Evolutionary conservation across 2,113 vertebrate genomes (phyloP).

Genomic region (Hydropotes inermis): DNA sequence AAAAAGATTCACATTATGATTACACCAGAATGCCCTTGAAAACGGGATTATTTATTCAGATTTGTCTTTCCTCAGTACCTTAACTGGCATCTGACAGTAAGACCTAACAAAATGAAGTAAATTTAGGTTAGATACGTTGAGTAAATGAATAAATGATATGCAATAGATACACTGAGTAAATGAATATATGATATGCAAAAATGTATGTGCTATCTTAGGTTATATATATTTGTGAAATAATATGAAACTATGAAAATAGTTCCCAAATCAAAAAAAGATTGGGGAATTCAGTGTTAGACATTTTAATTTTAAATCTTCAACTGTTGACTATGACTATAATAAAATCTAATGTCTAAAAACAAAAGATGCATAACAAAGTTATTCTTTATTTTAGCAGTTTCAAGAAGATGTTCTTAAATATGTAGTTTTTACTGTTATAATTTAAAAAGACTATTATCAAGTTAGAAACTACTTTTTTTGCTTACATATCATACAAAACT

Average conservation of each 20-base stretch:
- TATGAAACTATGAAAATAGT: not conserved
- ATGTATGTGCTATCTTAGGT: not conserved
- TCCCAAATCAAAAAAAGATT: not conserved
- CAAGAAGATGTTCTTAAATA: not conserved
- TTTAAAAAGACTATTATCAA: not conserved
- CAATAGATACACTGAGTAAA: not conserved
- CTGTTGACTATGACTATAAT: not conserved
- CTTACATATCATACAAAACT: not conserved
- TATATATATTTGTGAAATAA: not conserved
- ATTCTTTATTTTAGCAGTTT: not conserved
- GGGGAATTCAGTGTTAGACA: not conserved
- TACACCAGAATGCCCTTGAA: not conserved
- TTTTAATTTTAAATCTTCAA: not conserved
- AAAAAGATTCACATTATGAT: not conserved
- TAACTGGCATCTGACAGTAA: not conserved
- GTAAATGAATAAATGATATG: not conserved
- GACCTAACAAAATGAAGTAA: not conserved
- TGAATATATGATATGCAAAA: not conserved
- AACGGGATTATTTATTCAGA: not conserved
- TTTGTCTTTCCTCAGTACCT: not conserved
- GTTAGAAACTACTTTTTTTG: not conserved
- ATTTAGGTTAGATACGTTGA: not conserved
- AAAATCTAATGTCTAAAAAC: conserved; percentile 17
- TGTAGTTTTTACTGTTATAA: not conserved
- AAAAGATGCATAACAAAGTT: not conserved